Percentiles rank a stretch among this genome's conserved stretches.
phyloP scores from a whole-genome alignment of 2,113 vertebrate species.

The Tretioscincus oriximinensis region DNA sequence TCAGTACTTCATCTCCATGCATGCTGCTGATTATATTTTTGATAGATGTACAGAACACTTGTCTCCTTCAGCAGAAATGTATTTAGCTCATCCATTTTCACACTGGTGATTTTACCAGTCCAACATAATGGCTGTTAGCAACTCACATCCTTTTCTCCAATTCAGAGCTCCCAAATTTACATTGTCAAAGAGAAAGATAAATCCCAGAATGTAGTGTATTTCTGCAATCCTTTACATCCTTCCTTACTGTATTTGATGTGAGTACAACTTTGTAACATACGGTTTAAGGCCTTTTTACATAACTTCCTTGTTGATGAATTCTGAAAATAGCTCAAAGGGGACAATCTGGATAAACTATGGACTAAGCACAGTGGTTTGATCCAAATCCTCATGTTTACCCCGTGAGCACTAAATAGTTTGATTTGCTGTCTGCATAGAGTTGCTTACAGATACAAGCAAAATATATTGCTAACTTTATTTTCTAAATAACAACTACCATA shows the following conservation, averaged over 20 bases:
- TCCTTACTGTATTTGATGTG: slow-evolving; percentile 43
- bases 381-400: slow-evolving; percentile 71
- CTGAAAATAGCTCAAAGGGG: slow-evolving; percentile 60
- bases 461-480: slow-evolving; percentile 47
- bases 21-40: slow-evolving; percentile 3
- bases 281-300: slow-evolving; percentile 60
- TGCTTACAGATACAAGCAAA: slow-evolving; percentile 60
- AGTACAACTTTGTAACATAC: slow-evolving; percentile 55
- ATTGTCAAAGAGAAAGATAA: slow-evolving; percentile 15
- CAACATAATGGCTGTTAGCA: slow-evolving; percentile 37
- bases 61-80: background rate
- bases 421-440: slow-evolving; percentile 61
- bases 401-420: slow-evolving; percentile 62
- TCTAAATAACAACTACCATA: slow-evolving; percentile 19
- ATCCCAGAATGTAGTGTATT: background rate
- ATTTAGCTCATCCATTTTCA: slow-evolving; percentile 28
- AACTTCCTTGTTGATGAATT: slow-evolving; percentile 63
- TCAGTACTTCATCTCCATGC: slow-evolving; percentile 30
- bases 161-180: slow-evolving; percentile 31
- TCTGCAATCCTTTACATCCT: slow-evolving; percentile 27
- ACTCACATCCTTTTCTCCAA: slow-evolving; percentile 36
- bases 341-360: slow-evolving; percentile 61
- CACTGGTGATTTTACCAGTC: slow-evolving; percentile 41
- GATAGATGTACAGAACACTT: slow-evolving; percentile 41
- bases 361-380: slow-evolving; percentile 52